These are phyloP conservation scores for Drosophila orena DNA, from an alignment of 1,140 invertebrate genomes.

Conservation along the genomic window DNA sequence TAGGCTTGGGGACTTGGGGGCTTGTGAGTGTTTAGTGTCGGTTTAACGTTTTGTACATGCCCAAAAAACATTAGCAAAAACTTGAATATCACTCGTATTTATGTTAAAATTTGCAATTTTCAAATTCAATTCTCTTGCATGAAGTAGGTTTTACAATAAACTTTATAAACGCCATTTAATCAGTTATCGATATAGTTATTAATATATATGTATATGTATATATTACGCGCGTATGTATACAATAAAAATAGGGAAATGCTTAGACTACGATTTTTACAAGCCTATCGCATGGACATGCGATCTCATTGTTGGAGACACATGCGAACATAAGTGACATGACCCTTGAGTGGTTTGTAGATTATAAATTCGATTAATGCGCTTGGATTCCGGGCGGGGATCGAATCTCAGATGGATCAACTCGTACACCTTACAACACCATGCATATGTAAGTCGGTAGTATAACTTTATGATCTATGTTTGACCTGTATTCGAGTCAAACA, in stretches of 20 bases:
- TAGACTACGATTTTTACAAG: conserved; percentile 51
- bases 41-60: conserved; percentile 55
- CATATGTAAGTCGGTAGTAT: neutral
- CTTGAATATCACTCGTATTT: conserved; percentile 59
- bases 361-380: conserved; percentile 54
- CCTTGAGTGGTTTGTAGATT: conserved; percentile 40
- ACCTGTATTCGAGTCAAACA: conserved; percentile 55
- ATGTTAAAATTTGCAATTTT: conserved; percentile 61
- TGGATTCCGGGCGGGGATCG: conserved; percentile 27
- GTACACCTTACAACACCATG: conserved; percentile 3
- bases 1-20: neutral
- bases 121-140: conserved; percentile 82
- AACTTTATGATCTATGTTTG: conserved; percentile 33
- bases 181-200: conserved; percentile 41
- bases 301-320: conserved; percentile 11
- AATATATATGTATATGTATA: conserved; percentile 26
- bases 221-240: conserved; percentile 38
- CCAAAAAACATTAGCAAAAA: conserved; percentile 54
- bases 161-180: conserved; percentile 68
- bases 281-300: conserved; percentile 22
- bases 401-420: conserved; percentile 35
- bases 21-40: conserved; percentile 26
- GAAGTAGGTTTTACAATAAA: conserved; percentile 70
- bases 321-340: conserved; percentile 35
- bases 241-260: conserved; percentile 54